phyloP scores from a whole-genome alignment of 2,797 vertebrate species.

The Meriones psammophilus region DNA sequence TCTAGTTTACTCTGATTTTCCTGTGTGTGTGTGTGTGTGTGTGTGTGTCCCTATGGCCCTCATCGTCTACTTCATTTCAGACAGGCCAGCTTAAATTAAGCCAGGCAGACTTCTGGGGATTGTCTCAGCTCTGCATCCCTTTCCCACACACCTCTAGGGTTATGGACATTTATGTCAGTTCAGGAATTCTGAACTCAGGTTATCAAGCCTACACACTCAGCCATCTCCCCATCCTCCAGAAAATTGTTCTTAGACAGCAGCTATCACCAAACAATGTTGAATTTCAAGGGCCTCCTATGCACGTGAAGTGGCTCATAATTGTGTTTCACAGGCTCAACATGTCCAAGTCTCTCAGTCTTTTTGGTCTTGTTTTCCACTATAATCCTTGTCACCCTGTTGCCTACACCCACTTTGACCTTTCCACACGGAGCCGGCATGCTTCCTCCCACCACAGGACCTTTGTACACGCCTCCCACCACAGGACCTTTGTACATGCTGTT shows the following conservation, averaged over 20 bases:
- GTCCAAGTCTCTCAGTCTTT: background rate
- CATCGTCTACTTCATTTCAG: background rate
- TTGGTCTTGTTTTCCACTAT: background rate
- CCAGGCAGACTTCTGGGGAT: background rate
- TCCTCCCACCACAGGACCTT: slow-evolving; percentile 1
- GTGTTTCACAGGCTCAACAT: background rate
- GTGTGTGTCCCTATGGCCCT: background rate
- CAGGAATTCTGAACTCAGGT: background rate
- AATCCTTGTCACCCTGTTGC: background rate
- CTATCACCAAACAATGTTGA: background rate
- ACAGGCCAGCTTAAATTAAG: too few species aligned
- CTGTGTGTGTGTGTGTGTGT: background rate
- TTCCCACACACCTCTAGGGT: background rate
- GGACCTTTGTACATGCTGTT: background rate
- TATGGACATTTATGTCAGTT: background rate
- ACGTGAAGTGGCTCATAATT: background rate
- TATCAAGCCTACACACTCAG: background rate
- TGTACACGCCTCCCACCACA: background rate
- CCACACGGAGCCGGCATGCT: background rate
- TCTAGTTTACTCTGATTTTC: background rate
- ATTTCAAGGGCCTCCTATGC: background rate
- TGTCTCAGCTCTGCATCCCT: background rate
- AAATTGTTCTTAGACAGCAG: slow-evolving; percentile 12
- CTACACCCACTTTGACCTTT: background rate
- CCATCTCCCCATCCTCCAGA: background rate